Percentiles rank a stretch among this genome's conserved stretches.
phyloP scores from a whole-genome alignment of 2,888 invertebrate species.

The Andrena chrysosceles region DNA sequence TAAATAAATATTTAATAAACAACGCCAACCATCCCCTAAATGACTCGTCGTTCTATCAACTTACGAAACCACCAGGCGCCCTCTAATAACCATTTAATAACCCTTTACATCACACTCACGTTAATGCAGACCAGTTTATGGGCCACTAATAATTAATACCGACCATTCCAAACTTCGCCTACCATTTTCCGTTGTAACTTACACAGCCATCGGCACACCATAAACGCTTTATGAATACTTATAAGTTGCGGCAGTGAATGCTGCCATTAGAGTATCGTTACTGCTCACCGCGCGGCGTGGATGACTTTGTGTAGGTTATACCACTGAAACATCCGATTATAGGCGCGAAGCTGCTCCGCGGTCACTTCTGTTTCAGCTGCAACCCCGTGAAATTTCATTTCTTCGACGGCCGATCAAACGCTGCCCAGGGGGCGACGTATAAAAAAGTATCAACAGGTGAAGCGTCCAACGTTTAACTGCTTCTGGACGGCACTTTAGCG shows the following conservation, averaged over 20 bases:
- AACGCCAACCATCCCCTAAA: background rate
- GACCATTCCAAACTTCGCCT: background rate
- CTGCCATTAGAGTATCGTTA: background rate
- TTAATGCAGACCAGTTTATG: background rate
- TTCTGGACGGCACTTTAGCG: slow-evolving; percentile 40
- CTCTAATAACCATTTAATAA: slow-evolving; percentile 4
- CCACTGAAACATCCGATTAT: too few species aligned
- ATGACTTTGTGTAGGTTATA: background rate
- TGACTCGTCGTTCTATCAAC: background rate
- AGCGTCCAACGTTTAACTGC: slow-evolving; percentile 40
- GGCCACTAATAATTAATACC: slow-evolving; percentile 13
- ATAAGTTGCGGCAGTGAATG: background rate
- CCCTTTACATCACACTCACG: background rate
- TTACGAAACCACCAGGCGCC: background rate
- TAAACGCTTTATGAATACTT: background rate
- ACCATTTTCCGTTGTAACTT: background rate
- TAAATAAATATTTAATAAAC: too few species aligned
- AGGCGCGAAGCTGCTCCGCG: background rate
- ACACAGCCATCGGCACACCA: background rate
- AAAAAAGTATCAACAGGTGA: slow-evolving; percentile 55
- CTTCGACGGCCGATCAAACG: background rate
- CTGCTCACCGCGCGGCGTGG: too few species aligned
- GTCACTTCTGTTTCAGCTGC: background rate
- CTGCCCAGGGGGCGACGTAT: background rate
- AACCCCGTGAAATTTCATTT: background rate